Evolutionary conservation across 2,113 vertebrate genomes (phyloP).

Genomic region (Labrus mixtus): DNA sequence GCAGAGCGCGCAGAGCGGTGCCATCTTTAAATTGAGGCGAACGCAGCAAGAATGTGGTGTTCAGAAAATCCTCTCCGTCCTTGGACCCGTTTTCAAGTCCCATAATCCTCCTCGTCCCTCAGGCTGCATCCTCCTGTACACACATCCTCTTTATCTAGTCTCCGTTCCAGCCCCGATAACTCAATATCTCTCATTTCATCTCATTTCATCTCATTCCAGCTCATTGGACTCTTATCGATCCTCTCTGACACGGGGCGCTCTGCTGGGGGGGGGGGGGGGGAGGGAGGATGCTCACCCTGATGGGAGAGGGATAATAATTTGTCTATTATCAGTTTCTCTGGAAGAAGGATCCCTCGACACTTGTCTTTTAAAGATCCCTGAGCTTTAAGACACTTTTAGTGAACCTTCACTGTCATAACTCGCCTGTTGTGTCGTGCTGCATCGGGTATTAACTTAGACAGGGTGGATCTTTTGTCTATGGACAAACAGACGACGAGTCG

Average conservation of each 20-base stretch:
- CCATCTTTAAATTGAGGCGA: not conserved
- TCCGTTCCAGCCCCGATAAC: constrained; percentile 3
- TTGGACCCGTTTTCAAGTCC: not conserved
- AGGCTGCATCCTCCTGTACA: not conserved
- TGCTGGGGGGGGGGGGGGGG: not conserved
- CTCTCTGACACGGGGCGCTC: not conserved
- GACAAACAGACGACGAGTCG: no score
- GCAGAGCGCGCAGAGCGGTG: no score
- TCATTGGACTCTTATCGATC: constrained; percentile 17
- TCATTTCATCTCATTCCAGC: constrained; percentile 1
- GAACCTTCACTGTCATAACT: not conserved
- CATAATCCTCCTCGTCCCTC: not conserved
- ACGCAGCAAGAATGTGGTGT: not conserved
- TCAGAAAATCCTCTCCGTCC: not conserved
- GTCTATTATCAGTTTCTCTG: not conserved
- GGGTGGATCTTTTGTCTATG: no score
- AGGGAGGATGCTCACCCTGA: not conserved
- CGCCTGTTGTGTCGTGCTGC: not conserved
- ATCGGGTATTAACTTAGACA: not conserved
- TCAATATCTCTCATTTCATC: constrained; percentile 31
- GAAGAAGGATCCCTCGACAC: not conserved
- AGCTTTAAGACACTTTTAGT: no score
- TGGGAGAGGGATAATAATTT: constrained; percentile 1
- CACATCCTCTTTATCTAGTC: not conserved
- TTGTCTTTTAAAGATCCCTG: not conserved